Evolutionary conservation across 53 echinoderm and acorn worm genomes (phyloP).

Genomic region (Paelopatides confundens): DNA sequence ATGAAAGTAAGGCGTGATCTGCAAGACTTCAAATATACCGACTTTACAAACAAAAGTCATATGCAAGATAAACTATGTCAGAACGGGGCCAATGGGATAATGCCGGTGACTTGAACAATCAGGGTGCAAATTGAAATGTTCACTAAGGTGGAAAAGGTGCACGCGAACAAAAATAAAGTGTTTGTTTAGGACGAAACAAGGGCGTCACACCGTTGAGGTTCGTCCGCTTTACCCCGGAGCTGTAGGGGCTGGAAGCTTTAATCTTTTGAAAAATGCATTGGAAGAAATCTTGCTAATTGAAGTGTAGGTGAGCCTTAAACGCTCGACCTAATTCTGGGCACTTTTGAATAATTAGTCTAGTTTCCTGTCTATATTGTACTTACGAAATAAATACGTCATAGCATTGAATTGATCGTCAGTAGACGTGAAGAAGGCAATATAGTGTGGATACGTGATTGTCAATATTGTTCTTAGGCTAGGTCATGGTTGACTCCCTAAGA

Average conservation of each 20-base stretch:
- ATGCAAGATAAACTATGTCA: not conserved
- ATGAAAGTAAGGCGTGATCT: slow-evolving; percentile 29
- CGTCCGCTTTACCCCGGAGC: slow-evolving; percentile 41
- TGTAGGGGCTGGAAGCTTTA: slow-evolving; percentile 37
- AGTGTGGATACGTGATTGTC: slow-evolving; percentile 7
- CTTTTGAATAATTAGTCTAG: slow-evolving; percentile 58
- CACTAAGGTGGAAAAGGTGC: slow-evolving; percentile 38
- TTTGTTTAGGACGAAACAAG: slow-evolving; percentile 49
- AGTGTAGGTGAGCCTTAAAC: slow-evolving; percentile 45
- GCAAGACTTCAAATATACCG: slow-evolving; percentile 37
- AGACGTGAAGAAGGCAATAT: slow-evolving; percentile 6
- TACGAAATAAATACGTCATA: slow-evolving; percentile 15
- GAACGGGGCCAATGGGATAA: slow-evolving; percentile 52
- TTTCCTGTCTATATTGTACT: not conserved
- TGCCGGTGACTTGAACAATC: slow-evolving; percentile 35
- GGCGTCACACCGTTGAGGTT: slow-evolving; percentile 25
- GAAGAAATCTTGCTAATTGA: slow-evolving; percentile 44
- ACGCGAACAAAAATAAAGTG: slow-evolving; percentile 52
- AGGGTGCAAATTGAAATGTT: slow-evolving; percentile 46
- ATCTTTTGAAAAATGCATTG: slow-evolving; percentile 34
- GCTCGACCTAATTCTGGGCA: slow-evolving; percentile 49
- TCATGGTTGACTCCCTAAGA: slow-evolving; percentile 10
- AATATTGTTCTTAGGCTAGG: slow-evolving; percentile 45
- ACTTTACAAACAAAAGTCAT: not conserved
- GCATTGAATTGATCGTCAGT: slow-evolving; percentile 15